These are phyloP conservation scores for Myrmophylax atrothorax DNA, from an alignment of 2,113 vertebrate genomes.

Conservation along the genomic window DNA sequence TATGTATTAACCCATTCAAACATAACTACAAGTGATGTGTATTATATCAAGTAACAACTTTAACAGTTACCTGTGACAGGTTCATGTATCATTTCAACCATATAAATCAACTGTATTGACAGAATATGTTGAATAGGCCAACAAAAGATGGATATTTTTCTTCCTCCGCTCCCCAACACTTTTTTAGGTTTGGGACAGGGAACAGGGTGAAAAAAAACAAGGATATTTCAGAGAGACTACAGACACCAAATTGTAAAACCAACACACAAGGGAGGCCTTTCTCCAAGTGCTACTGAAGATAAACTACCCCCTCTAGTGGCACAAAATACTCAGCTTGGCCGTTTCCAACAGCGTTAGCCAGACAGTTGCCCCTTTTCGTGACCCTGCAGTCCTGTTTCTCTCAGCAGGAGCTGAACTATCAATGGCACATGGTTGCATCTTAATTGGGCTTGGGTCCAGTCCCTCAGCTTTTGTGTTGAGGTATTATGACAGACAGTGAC, in stretches of 20 bases:
- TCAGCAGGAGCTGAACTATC: not conserved
- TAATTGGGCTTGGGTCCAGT: not conserved
- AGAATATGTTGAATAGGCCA: not conserved
- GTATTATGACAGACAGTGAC: not conserved
- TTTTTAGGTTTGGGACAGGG: not conserved
- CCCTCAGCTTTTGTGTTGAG: not conserved
- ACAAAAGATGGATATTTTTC: not conserved
- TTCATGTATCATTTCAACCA: not conserved
- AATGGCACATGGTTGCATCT: accelerated
- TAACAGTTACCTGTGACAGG: not conserved
- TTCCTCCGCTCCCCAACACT: not conserved
- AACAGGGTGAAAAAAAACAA: not conserved
- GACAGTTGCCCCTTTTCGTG: accelerated
- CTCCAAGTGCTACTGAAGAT: not conserved
- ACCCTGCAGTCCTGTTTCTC: accelerated
- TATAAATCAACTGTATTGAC: not conserved
- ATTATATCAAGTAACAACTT: not conserved
- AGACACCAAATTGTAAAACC: not conserved
- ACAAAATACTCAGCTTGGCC: not conserved
- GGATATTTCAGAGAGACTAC: not conserved
- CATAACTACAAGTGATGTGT: not conserved
- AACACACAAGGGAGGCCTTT: accelerated
- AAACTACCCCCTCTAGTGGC: constrained; percentile 32
- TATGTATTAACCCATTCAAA: not conserved
- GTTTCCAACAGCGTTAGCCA: accelerated